Evolutionary conservation across 2,888 invertebrate species (phyloP).

Genomic region (Ariolimax columbianus): DNA sequence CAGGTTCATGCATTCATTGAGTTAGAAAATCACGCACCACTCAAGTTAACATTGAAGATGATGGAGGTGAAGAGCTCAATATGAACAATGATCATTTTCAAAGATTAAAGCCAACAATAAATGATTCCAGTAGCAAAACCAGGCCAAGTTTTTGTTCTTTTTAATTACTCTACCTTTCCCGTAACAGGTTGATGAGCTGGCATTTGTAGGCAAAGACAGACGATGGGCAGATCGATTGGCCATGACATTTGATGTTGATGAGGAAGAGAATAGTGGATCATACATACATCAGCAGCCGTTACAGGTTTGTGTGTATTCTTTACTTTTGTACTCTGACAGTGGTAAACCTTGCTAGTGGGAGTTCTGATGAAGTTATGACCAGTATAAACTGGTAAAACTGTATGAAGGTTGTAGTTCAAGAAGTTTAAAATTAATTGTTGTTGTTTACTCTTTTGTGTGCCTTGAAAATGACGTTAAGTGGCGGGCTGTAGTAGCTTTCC

Average conservation of each 20-base stretch:
- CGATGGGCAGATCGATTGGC: constrained; percentile 62
- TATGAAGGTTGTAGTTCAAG: too few relatives aligned
- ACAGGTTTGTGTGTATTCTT: constrained; percentile 20
- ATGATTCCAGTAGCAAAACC: background rate
- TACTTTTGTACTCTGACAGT: too few relatives aligned
- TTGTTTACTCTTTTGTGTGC: too few relatives aligned
- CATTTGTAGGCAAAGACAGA: constrained; percentile 59
- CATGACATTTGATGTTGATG: constrained; percentile 64
- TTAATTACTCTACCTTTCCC: background rate
- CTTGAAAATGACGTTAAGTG: too few relatives aligned
- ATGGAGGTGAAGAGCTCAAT: background rate
- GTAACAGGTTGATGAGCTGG: constrained; percentile 39
- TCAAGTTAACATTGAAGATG: background rate
- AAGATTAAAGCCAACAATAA: background rate
- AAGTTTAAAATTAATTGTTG: too few relatives aligned
- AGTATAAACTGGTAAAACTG: too few relatives aligned
- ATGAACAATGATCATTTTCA: too few relatives aligned
- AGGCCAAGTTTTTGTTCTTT: background rate
- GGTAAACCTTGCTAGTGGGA: too few relatives aligned
- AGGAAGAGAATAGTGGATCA: constrained; percentile 60
- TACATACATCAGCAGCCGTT: constrained; percentile 41
- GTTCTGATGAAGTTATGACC: too few relatives aligned
- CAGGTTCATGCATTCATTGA: too few relatives aligned
- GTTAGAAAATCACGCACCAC: too few relatives aligned
- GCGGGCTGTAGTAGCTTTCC: too few relatives aligned